Percentiles rank a stretch among this genome's conserved stretches.
Evolutionary conservation across 2,888 invertebrate species (phyloP).

Genomic region (Ischnus inquisitorius): DNA sequence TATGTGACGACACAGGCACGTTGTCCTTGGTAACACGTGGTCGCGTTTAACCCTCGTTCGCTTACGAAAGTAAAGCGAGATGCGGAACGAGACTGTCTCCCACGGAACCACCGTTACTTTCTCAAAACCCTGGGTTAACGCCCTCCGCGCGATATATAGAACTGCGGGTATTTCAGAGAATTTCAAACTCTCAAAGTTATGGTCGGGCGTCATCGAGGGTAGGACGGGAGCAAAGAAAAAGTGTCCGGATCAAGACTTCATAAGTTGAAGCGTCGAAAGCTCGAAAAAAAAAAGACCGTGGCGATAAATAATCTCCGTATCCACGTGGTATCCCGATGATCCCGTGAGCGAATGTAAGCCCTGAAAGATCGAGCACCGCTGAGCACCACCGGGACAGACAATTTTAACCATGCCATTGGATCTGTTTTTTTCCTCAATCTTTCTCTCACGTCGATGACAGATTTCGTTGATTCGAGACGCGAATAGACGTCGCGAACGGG

Average conservation of each 20-base stretch:
- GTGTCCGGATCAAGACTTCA: neutral
- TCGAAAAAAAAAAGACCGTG: neutral
- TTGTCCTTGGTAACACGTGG: constrained; percentile 59
- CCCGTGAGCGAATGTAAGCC: neutral
- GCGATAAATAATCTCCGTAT: constrained; percentile 6
- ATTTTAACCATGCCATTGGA: constrained; percentile 36
- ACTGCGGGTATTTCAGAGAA: neutral
- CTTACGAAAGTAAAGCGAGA: constrained; percentile 24
- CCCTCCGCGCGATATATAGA: neutral
- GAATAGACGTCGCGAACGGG: neutral
- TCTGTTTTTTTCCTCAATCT: neutral
- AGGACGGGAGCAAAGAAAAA: neutral
- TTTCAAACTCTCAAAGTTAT: neutral
- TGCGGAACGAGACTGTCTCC: neutral
- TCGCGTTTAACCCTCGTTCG: constrained; percentile 29
- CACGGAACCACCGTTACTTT: constrained; percentile 32
- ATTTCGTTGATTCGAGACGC: neutral
- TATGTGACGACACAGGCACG: neutral
- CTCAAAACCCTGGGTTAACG: neutral
- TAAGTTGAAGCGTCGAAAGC: constrained; percentile 1
- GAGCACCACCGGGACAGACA: constrained; percentile 9
- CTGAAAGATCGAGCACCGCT: constrained; percentile 3
- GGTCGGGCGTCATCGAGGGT: neutral
- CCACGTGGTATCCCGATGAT: neutral
- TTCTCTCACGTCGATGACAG: neutral